Conservation (phyloP, 2,888 invertebrate genomes). For the Epirrhoe tristata region DNA sequence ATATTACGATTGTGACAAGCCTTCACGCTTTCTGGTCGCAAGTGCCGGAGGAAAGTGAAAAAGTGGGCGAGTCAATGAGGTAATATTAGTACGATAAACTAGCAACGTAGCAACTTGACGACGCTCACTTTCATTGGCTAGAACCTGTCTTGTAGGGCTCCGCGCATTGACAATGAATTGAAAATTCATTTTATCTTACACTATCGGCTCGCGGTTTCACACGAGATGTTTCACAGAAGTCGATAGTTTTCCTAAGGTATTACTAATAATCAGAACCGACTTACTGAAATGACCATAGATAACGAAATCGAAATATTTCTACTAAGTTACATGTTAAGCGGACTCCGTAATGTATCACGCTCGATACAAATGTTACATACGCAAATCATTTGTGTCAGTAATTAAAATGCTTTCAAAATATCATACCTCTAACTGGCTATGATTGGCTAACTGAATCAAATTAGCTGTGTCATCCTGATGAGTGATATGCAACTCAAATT, state of each 20-base stretch:
- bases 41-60: constrained; percentile 75
- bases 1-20: constrained; percentile 53
- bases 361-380: too few species aligned
- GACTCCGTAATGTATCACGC: too few species aligned
- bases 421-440: too few species aligned
- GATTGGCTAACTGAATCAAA: too few species aligned
- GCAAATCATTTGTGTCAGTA: too few species aligned
- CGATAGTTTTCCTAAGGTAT: background rate
- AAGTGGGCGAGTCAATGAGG: constrained; percentile 71
- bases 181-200: constrained; percentile 1
- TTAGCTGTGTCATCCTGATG: background rate
- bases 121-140: constrained; percentile 73
- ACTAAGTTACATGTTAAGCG: too few species aligned
- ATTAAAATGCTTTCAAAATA: too few species aligned
- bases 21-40: constrained; percentile 76
- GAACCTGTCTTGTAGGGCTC: constrained; percentile 49
- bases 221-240: background rate
- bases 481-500: background rate
- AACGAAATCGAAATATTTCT: too few species aligned
- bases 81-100: constrained; percentile 69
- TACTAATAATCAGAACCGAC: too few species aligned
- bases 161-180: constrained; percentile 21
- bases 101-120: constrained; percentile 63
- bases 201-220: background rate
- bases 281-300: too few species aligned